These are phyloP conservation scores for Dicaeum eximium DNA, from an alignment of 2,113 vertebrate genomes.

Conservation along the genomic window DNA sequence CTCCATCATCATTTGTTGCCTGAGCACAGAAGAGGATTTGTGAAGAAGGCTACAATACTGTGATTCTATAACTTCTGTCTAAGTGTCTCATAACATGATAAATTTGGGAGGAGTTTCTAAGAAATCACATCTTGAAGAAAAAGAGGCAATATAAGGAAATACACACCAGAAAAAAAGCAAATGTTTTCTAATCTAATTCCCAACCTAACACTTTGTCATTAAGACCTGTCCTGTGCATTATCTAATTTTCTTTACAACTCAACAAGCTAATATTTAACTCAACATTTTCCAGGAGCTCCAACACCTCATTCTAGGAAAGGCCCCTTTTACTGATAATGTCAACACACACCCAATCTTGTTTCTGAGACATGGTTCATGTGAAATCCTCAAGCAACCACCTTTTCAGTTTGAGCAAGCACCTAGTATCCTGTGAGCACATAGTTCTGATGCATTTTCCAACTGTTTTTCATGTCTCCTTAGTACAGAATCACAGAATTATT, in stretches of 20 bases:
- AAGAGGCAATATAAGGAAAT: not conserved
- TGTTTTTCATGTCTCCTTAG: not conserved
- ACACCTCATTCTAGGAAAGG: not conserved
- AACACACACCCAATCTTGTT: not conserved
- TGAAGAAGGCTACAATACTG: not conserved
- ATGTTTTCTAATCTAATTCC: not conserved
- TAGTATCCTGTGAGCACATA: not conserved
- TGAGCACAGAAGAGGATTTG: not conserved
- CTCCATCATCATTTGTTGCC: not conserved
- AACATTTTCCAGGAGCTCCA: not conserved
- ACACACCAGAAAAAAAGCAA: not conserved
- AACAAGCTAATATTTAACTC: not conserved
- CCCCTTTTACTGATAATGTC: not conserved
- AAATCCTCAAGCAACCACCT: not conserved
- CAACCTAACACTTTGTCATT: not conserved
- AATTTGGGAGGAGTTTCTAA: not conserved
- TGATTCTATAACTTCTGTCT: not conserved
- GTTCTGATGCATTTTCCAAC: not conserved
- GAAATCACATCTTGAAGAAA: not conserved
- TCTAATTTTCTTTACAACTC: not conserved
- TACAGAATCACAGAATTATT: not conserved
- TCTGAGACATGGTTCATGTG: not conserved
- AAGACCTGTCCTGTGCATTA: not conserved
- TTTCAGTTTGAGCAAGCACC: not conserved
- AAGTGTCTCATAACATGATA: not conserved